Conservation (phyloP, 2,888 invertebrate genomes). For the Sthenelais limicola region DNA sequence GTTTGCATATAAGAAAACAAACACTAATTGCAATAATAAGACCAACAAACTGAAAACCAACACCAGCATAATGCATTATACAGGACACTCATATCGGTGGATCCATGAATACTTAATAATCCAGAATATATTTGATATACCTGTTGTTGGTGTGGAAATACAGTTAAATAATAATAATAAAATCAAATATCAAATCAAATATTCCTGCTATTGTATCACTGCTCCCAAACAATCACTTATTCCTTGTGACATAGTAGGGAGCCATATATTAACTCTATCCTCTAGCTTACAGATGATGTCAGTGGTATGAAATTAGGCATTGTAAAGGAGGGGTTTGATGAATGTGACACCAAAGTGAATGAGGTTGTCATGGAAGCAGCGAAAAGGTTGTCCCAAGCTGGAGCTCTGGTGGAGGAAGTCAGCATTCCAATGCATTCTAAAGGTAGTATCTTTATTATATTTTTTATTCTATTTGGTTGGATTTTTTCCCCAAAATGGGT, state of each 20-base stretch:
- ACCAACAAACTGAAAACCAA: too few relatives aligned
- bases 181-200: too few relatives aligned
- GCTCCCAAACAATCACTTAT: neutral
- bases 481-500: neutral
- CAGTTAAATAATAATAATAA: too few relatives aligned
- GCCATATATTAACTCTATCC: neutral
- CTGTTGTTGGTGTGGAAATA: too few relatives aligned
- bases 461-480: slow-evolving; percentile 1
- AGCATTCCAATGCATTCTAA: slow-evolving; percentile 60
- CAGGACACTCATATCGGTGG: too few relatives aligned
- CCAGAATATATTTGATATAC: too few relatives aligned
- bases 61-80: too few relatives aligned
- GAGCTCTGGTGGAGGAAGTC: slow-evolving; percentile 58
- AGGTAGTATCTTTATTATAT: slow-evolving; percentile 5
- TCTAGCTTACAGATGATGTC: slow-evolving; percentile 56
- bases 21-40: too few relatives aligned
- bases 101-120: too few relatives aligned
- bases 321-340: slow-evolving; percentile 63
- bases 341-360: slow-evolving; percentile 56
- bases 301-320: slow-evolving; percentile 59
- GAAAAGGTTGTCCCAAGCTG: slow-evolving; percentile 49
- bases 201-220: too few relatives aligned
- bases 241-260: neutral
- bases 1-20: too few relatives aligned
- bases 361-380: slow-evolving; percentile 55